A percentile compares a stretch with the other conserved stretches of the same genome.
phyloP scores from a whole-genome alignment of 2,797 vertebrate genomes.

The Lutjanus argentimaculatus region DNA sequence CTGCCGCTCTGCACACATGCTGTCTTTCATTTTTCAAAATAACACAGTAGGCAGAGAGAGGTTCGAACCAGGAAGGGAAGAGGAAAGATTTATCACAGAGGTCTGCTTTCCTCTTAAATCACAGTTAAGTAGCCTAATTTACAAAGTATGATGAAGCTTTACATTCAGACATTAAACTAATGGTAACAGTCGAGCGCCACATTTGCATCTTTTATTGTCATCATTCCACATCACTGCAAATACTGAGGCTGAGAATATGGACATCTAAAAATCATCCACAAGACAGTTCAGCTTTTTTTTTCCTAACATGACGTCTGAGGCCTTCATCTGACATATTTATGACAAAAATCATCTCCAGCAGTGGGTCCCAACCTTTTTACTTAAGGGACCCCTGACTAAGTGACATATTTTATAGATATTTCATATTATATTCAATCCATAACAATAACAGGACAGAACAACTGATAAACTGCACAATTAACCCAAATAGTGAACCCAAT shows the following conservation, averaged over 20 bases:
- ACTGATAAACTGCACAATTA: too few species aligned
- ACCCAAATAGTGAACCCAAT: too few species aligned
- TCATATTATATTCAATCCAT: too few species aligned
- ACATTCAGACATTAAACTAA: slow-evolving; percentile 34
- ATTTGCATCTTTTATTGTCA: slow-evolving; percentile 3
- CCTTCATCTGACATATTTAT: too few species aligned
- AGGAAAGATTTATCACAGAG: slow-evolving; percentile 34
- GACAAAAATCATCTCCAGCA: not conserved
- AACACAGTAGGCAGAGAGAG: slow-evolving; percentile 19
- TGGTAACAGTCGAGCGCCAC: slow-evolving; percentile 3
- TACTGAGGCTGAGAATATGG: not conserved
- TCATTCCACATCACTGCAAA: slow-evolving; percentile 2
- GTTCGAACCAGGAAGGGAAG: slow-evolving; percentile 11
- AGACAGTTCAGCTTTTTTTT: not conserved
- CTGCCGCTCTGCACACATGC: slow-evolving; percentile 2
- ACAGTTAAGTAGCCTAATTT: slow-evolving; percentile 32
- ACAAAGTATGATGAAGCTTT: slow-evolving; percentile 46
- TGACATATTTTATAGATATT: too few species aligned
- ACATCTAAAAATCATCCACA: not conserved
- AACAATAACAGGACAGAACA: too few species aligned
- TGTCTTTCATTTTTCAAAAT: slow-evolving; percentile 31
- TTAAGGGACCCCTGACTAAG: too few species aligned
- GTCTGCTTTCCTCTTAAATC: slow-evolving; percentile 42
- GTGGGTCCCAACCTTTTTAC: too few species aligned
- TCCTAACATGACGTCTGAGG: not conserved